Conservation (phyloP, 2,888 invertebrate genomes). For the Cremastinae sp. region DNA sequence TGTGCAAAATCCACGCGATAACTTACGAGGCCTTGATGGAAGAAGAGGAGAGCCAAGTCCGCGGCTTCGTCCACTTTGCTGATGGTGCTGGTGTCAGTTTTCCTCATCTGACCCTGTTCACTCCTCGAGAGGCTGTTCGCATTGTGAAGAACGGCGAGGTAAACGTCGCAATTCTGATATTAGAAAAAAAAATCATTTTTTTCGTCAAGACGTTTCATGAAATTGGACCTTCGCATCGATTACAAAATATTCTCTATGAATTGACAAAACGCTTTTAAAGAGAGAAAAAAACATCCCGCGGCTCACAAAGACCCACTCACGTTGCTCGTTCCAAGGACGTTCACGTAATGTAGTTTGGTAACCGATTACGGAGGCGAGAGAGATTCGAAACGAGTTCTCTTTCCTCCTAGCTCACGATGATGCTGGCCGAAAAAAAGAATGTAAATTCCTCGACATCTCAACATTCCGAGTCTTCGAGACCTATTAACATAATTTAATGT, state of each 20-base stretch:
- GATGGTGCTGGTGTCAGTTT: constrained; percentile 89
- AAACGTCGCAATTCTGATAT: constrained; percentile 58
- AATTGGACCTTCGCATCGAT: no score
- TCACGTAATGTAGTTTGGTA: constrained; percentile 64
- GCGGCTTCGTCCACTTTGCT: constrained; percentile 89
- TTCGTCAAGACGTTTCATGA: no score
- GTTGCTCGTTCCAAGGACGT: constrained; percentile 66
- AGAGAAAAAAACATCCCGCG: constrained; percentile 23
- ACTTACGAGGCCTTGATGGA: constrained; percentile 91
- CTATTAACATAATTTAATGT: constrained; percentile 1
- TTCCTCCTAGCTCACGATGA: constrained; percentile 14
- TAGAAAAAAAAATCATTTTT: neutral
- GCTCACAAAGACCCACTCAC: constrained; percentile 11
- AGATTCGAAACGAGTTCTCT: constrained; percentile 39
- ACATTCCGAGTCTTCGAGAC: constrained; percentile 31
- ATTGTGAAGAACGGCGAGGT: constrained; percentile 92
- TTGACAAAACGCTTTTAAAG: constrained; percentile 3
- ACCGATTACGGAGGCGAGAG: constrained; percentile 50
- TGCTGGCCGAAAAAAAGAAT: constrained; percentile 26
- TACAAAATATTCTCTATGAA: constrained; percentile 10
- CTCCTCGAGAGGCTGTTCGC: constrained; percentile 88
- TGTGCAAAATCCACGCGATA: constrained; percentile 88
- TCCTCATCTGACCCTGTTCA: constrained; percentile 88
- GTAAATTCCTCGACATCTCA: constrained; percentile 27
- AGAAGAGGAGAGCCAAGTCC: constrained; percentile 90